Conservation (phyloP, 2,888 invertebrate genomes). For the Scaptomyza tumidula region DNA sequence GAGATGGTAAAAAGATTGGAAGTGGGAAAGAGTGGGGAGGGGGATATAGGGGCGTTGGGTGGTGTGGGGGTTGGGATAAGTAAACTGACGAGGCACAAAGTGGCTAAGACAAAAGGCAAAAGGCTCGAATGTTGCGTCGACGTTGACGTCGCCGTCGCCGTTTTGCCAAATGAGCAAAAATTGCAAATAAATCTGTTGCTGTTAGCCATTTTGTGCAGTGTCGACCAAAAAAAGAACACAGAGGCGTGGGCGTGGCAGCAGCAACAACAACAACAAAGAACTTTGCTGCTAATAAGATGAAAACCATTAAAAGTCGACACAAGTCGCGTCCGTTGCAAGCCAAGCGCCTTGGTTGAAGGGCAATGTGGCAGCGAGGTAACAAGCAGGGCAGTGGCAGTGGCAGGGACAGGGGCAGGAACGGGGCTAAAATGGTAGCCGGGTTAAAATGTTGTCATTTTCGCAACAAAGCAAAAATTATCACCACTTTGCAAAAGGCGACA, state of each 20-base stretch:
- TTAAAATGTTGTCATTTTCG: slow-evolving; percentile 80
- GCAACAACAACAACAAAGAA: slow-evolving; percentile 67
- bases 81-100: slow-evolving; percentile 53
- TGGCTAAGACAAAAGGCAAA: slow-evolving; percentile 75
- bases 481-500: slow-evolving; percentile 78
- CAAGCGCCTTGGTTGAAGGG: slow-evolving; percentile 2
- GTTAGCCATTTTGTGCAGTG: slow-evolving; percentile 66
- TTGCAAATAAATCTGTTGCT: slow-evolving; percentile 81
- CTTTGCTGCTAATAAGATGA: slow-evolving; percentile 82
- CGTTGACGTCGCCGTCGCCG: slow-evolving; percentile 25
- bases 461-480: slow-evolving; percentile 82
- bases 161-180: slow-evolving; percentile 78
- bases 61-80: not conserved
- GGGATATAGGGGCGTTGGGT: too few species aligned
- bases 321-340: slow-evolving; percentile 77
- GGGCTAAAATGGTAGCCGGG: slow-evolving; percentile 41
- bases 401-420: not conserved
- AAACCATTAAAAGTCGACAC: slow-evolving; percentile 81
- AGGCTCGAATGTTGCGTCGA: slow-evolving; percentile 45
- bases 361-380: not conserved
- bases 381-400: not conserved
- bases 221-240: slow-evolving; percentile 45
- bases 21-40: not conserved
- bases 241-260: slow-evolving; percentile 44
- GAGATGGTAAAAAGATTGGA: slow-evolving; percentile 52